Evolutionary conservation across 2,797 vertebrate species (phyloP), one percentile per base, ranked within the genome.

Genomic region (Smutsia gigantea): DNA sequence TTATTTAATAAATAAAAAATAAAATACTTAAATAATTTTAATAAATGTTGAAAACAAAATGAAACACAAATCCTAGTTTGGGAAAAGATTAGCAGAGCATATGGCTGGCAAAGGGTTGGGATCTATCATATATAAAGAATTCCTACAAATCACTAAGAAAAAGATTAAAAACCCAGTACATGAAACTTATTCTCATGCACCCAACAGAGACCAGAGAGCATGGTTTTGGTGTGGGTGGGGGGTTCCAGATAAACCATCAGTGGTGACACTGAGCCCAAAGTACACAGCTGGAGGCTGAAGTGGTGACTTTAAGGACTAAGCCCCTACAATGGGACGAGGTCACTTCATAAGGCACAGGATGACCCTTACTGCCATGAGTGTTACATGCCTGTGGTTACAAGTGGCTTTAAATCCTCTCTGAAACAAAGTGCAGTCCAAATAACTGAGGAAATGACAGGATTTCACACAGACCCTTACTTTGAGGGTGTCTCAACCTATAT

Each of bases 51-150:
- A 55, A 63, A 91, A 86, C 10, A 72, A 71, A 51, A 49, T 51
- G 61, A 90, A 81, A 74, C 27, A 46, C 27, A 82, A 68, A 31
- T 75, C 55, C 81, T 42, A 49, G 27, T 92, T 87, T 82, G 49
- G 66, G 21, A 57, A 86, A 74, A 57, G n/a, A 86, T 72, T n/a
- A 81, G 66, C 11, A 17, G 42, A 5, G 23, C 31, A 0, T 14
- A 66, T 75, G 37, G 64, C 37, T 75, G 21, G 49, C 78, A 83
- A 59, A 86, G 31, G 27, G 46, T 31, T 68, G 91, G 2, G 61
- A 31, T 86, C 72, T 49, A 46, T 23, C 25, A 13, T 59, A 59
- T 86, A n/a, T 27, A 69, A 90, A 69, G 53, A 84, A 77, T 39
- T 18, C n/a, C 61, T 69, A 77, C 51, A 68, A 84, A 68, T 69